A percentile compares a stretch with the other conserved stretches of the same genome.
Evolutionary conservation across 2,113 vertebrate species (phyloP).

Genomic region (Hippocampus abdominalis): DNA sequence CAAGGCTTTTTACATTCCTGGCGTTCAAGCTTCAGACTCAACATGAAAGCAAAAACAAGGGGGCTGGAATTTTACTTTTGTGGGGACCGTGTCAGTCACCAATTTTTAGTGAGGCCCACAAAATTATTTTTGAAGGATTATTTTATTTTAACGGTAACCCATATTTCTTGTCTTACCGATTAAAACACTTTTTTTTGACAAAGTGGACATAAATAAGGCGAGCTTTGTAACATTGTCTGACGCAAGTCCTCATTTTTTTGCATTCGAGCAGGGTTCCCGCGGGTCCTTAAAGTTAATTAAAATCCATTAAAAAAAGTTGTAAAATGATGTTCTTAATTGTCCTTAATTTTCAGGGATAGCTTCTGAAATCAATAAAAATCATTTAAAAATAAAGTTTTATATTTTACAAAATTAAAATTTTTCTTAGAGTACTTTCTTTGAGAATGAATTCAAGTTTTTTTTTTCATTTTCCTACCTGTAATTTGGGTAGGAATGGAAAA

Average conservation of each 20-base stretch:
- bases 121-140: background rate
- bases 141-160: background rate
- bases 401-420: too few species aligned
- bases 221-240: background rate
- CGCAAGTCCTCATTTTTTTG: background rate
- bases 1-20: conserved; percentile 30
- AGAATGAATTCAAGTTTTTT: too few species aligned
- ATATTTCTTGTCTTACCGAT: background rate
- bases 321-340: too few species aligned
- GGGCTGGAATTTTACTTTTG: conserved; percentile 13
- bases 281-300: too few species aligned
- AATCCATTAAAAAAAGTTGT: too few species aligned
- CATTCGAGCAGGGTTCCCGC: too few species aligned
- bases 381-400: too few species aligned
- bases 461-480: too few species aligned
- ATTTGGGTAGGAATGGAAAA: too few species aligned
- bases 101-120: background rate
- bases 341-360: too few species aligned
- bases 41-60: conserved; percentile 30
- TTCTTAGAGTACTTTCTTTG: too few species aligned
- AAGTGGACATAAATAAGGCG: background rate
- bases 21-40: conserved; percentile 35
- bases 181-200: background rate
- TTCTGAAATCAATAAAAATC: too few species aligned
- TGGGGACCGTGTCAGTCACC: conserved; percentile 8